Evolutionary conservation across 2,113 vertebrate genomes (phyloP), one percentile per base, ranked within the genome.

Genomic region (Prionailurus viverrinus): DNA sequence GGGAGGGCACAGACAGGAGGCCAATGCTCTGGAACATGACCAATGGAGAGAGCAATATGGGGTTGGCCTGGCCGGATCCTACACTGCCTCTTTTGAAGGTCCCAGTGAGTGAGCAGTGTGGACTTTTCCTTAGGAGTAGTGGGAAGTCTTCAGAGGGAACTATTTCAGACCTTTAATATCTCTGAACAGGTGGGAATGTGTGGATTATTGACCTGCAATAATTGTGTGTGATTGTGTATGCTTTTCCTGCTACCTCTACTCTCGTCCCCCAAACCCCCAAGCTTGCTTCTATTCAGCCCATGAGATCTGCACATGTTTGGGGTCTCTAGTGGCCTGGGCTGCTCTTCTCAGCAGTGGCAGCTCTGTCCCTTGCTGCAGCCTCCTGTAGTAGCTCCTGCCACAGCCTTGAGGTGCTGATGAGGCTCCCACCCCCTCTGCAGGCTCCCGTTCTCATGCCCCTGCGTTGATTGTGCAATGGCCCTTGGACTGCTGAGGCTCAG

Each of bases 21-120:
- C 19, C 39, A 27, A 0, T 14, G 29, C 61, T 78, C 39, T 3
- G 3, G 45, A 80, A 51, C 13, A 2, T 10, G 25, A 79, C 23
- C 63, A 29, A 14, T 10, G 14, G 45, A 18, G 18, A 39, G 14
- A 27, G 11, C 18, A 13, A 14, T 3, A 23, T 18, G 21, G 58
- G 21, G 14, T 16, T 83, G 91, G 45, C 33, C 36, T 6, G 4
- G 36, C 69, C 19, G 1, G 68, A 83, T 68, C 69, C 58, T 58
- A 45, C 27, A 3, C 3, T 2, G 0, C 7, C 13, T 66, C 39
- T 86, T 83, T 76, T 2, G 0, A 4, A n/a, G 41, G 33, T 39
- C 73, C 68, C 2, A 3, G 48, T 53, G 48, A 53, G 55, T 65
- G 10, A 83, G 33, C n/a, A 68, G 36, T 85, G 81, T 11, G 9